A percentile compares a stretch with the other conserved stretches of the same genome.
Conservation (phyloP, 2,888 invertebrate species). For the Stratiomys singularior region DNA sequence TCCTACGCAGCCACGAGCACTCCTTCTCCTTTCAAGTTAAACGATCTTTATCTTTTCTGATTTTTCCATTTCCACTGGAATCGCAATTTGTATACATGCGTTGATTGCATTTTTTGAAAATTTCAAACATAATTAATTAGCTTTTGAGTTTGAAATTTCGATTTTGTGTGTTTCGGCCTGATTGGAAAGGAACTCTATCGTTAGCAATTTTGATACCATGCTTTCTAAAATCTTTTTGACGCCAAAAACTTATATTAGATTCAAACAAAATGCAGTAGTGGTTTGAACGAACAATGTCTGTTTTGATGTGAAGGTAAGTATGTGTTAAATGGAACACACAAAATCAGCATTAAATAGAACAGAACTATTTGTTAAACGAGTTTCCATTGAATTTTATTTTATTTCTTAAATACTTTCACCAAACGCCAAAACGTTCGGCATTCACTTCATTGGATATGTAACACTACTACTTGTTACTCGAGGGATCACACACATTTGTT, state of each 20-base stretch:
- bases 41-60: no score
- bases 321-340: conserved; percentile 20
- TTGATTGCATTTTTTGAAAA: no score
- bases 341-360: not conserved
- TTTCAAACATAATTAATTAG: no score
- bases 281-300: not conserved
- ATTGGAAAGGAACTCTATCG: conserved; percentile 1
- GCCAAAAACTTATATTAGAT: not conserved
- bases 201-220: conserved; percentile 15
- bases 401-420: no score
- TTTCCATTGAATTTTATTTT: no score
- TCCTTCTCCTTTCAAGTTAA: not conserved
- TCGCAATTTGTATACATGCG: no score
- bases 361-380: no score
- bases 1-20: not conserved
- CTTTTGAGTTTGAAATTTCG: not conserved
- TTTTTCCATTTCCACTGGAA: no score
- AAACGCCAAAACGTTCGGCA: no score
- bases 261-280: not conserved
- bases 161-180: conserved; percentile 33
- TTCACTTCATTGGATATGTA: no score
- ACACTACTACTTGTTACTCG: no score
- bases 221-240: conserved; percentile 32
- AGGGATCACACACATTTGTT: no score
- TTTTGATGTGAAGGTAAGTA: conserved; percentile 16